Percentiles rank a stretch among this genome's conserved stretches.
These are phyloP conservation scores for Melanotaenia pygmaea DNA, from an alignment of 2,797 vertebrate genomes.

Conservation along the genomic window DNA sequence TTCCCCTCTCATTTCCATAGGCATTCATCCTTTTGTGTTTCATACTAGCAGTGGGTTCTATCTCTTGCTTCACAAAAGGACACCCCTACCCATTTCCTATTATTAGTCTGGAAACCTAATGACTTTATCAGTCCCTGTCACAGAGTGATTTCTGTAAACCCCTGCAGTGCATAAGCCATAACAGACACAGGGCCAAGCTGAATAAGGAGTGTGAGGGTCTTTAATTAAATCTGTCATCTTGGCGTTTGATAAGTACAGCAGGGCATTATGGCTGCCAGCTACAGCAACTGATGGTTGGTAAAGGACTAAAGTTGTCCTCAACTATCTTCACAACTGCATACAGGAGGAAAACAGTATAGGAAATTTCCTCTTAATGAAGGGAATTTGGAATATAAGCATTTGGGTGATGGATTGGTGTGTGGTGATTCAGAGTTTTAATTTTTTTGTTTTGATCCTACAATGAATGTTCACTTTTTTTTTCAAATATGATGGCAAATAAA, in stretches of 20 bases:
- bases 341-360: background rate
- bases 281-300: constrained; percentile 31
- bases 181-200: constrained; percentile 45
- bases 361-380: background rate
- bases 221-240: constrained; percentile 80
- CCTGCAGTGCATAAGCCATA: constrained; percentile 46
- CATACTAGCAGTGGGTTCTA: constrained; percentile 39
- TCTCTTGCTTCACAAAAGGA: constrained; percentile 60
- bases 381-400: background rate
- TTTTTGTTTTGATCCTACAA: background rate
- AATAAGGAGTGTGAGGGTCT: constrained; percentile 59
- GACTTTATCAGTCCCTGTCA: constrained; percentile 72
- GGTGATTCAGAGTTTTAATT: background rate
- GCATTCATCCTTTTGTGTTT: constrained; percentile 57
- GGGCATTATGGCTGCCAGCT: constrained; percentile 58
- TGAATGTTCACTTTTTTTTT: background rate
- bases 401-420: background rate
- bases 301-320: constrained; percentile 17
- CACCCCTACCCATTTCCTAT: constrained; percentile 59
- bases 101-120: constrained; percentile 65
- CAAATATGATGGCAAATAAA: background rate
- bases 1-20: constrained; percentile 62
- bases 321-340: constrained; percentile 23
- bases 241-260: constrained; percentile 73
- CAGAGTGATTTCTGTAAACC: constrained; percentile 52